Percentiles rank a stretch among this genome's conserved stretches.
Evolutionary conservation across 2,888 invertebrate genomes (phyloP).

Genomic region (Criorhina ranunculi): DNA sequence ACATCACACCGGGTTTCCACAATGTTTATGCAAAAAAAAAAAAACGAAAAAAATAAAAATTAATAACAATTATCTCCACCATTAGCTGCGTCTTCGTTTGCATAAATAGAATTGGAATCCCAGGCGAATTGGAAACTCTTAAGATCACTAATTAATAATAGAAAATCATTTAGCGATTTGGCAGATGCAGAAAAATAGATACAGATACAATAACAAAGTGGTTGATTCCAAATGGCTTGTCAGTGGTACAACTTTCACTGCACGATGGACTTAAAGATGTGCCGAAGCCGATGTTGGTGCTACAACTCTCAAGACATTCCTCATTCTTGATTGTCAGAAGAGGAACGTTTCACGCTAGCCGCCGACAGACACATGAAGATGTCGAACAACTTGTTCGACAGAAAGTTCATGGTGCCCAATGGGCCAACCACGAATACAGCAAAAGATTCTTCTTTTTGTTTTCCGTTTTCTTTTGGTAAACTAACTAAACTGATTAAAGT

Average conservation of each 20-base stretch:
- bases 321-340: no score
- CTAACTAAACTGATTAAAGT: slow-evolving; percentile 51
- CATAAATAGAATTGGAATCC: slow-evolving; percentile 55
- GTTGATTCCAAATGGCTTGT: slow-evolving; percentile 22
- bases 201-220: slow-evolving; percentile 10
- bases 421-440: background rate
- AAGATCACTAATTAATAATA: slow-evolving; percentile 67
- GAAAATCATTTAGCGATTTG: slow-evolving; percentile 57
- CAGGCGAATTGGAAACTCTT: slow-evolving; percentile 55
- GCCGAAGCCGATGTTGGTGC: background rate
- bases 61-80: slow-evolving; percentile 13
- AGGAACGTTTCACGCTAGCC: no score
- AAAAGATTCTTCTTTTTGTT: slow-evolving; percentile 21
- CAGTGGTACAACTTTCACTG: slow-evolving; percentile 67
- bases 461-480: slow-evolving; percentile 62
- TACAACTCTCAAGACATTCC: no score
- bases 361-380: slow-evolving; percentile 18
- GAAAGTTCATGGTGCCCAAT: slow-evolving; percentile 51
- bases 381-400: slow-evolving; percentile 73
- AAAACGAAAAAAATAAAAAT: slow-evolving; percentile 17
- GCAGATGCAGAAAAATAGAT: slow-evolving; percentile 11
- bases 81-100: slow-evolving; percentile 18
- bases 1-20: slow-evolving; percentile 1
- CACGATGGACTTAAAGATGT: slow-evolving; percentile 54
- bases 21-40: slow-evolving; percentile 52